Conservation (phyloP, 2,113 vertebrate species). For the Centropristis striata region DNA sequence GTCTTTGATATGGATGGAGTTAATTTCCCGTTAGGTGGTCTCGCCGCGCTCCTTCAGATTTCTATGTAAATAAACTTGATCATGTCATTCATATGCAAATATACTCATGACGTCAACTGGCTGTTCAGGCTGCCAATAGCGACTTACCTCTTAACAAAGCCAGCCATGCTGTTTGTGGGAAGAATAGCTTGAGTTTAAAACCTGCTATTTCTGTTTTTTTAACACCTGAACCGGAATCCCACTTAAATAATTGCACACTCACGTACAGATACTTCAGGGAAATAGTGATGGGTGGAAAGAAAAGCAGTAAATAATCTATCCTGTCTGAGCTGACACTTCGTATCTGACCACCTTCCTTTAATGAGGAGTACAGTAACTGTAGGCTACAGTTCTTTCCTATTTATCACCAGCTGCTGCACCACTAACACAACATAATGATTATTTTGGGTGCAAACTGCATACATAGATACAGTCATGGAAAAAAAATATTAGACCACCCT, state of each 20-base stretch:
- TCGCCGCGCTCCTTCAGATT: slow-evolving; percentile 8
- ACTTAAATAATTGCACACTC: no score
- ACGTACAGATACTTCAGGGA: neutral
- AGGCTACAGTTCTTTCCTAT: neutral
- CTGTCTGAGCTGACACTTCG: neutral
- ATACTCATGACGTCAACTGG: slow-evolving; percentile 35
- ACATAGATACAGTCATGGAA: neutral
- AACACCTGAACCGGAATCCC: no score
- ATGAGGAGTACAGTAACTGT: neutral
- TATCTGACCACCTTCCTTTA: neutral
- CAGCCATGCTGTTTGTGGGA: neutral
- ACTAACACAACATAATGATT: neutral
- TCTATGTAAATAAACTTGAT: slow-evolving; percentile 56
- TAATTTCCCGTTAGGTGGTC: slow-evolving; percentile 53
- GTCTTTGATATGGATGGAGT: slow-evolving; percentile 14
- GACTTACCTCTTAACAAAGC: slow-evolving; percentile 34
- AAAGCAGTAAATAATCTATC: neutral
- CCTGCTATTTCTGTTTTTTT: slow-evolving; percentile 20
- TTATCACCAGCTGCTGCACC: neutral
- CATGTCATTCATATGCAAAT: slow-evolving; percentile 67
- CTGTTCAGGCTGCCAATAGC: slow-evolving; percentile 49
- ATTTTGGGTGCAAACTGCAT: neutral
- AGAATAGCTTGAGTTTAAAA: slow-evolving; percentile 23
- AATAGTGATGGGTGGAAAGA: neutral
- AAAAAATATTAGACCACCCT: no score